Base-by-base conservation (phyloP, 2,888 invertebrate species). In the Listrodromus nycthemerus region DNA sequence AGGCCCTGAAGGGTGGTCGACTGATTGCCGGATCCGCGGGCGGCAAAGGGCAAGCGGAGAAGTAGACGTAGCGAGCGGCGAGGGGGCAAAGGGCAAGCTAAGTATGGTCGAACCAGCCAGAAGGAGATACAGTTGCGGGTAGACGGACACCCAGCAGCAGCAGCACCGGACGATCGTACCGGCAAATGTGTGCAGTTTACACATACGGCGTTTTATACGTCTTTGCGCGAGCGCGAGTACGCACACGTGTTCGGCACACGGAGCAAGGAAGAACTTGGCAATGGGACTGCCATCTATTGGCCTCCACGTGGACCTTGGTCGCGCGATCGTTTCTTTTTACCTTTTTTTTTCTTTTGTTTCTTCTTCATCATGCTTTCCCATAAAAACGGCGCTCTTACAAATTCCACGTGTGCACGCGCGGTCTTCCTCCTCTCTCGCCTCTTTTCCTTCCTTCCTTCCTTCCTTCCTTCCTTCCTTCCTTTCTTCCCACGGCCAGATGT, bases 211-310 rank as follows among this genome's bases (percentile, higher is more conserved):
- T 33, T 30, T 61, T 2, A 33, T 33, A 61, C 63, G 45, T 48
- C 37, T 41, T 19, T 7, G 48, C 48, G 33, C 19, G 19, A n/a
- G 45, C 19, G 41, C 58, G 6, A 27, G 33, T 10, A 19, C 45
- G 45, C 19, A 45, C 58, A n/a, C 58, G 63, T n/a, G 2, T 48
- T 30, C 30, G 63, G 27, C 63, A 30, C 48, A 30, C 63, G 63
- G 63, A 63, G 63, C 33, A 48, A 74, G 50, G 45, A 63, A 61
- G 74, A 75, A 83, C 65, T 89, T 89, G 86, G 87, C 87, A 86
- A 87, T 86, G 75, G 87, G 88, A 87, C 90, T 87, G 93, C 93
- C 93, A 93, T 93, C 93, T 93, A 90, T 92, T 89, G 92, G 91
- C 86, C 86, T 87, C 70, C 82, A 80, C 80, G 27, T 82, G 92